phyloP scores from a whole-genome alignment of 2,888 invertebrate genomes.

The Trachelus iudaicus region DNA sequence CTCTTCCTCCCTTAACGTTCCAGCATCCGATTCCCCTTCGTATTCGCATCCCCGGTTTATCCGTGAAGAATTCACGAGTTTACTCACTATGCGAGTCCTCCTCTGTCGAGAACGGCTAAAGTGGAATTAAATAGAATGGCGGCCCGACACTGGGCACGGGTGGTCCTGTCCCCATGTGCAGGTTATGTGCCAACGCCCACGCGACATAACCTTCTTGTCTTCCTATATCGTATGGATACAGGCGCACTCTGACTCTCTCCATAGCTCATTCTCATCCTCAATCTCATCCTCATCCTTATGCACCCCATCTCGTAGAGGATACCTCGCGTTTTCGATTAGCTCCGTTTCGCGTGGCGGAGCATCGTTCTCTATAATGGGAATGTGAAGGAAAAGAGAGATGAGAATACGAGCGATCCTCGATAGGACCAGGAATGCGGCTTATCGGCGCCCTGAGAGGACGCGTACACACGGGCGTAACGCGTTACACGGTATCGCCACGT shows the following conservation, averaged over 20 bases:
- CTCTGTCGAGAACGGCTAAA: not conserved
- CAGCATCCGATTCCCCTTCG: conserved; percentile 13
- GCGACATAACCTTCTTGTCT: conserved; percentile 23
- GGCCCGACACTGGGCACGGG: conserved; percentile 24
- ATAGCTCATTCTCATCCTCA: not conserved
- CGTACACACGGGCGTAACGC: conserved; percentile 44
- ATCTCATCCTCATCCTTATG: not conserved
- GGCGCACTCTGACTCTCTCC: conserved; percentile 1
- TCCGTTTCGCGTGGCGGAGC: not conserved
- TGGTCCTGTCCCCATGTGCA: conserved; percentile 45
- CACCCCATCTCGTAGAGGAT: not conserved
- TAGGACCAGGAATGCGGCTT: conserved; percentile 39
- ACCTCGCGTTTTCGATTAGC: not conserved
- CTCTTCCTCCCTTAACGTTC: conserved; percentile 20
- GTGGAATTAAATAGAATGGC: not conserved
- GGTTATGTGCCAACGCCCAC: conserved; percentile 45
- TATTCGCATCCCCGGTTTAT: not conserved
- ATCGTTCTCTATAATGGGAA: not conserved
- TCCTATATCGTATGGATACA: conserved; percentile 7
- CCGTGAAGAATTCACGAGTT: not conserved
- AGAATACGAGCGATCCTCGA: conserved; percentile 21
- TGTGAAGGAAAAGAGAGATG: not conserved
- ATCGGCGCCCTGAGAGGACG: conserved; percentile 46
- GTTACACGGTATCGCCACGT: conserved; percentile 35
- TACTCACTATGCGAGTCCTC: not conserved